Evolutionary conservation across 2,113 vertebrate genomes (phyloP), one percentile per base, ranked within the genome.

Genomic region (Motacilla alba): DNA sequence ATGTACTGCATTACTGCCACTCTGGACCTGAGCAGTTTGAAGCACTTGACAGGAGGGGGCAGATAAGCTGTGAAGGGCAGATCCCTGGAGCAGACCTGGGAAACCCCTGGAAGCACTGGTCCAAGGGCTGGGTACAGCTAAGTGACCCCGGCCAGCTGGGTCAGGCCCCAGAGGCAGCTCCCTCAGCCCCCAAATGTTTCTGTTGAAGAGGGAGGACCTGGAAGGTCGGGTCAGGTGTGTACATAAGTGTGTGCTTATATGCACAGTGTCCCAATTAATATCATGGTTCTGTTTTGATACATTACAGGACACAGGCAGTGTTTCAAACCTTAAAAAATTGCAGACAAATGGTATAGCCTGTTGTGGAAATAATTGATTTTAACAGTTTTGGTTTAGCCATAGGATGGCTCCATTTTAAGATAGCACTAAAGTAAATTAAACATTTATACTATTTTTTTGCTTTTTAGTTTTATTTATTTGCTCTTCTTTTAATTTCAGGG

Each of bases 351-450:
- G 14, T 30, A 27, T 9, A 26, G 24, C 17, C 10, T 85, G 21
- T 44, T 64, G 60, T 81, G 80, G 43, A 90, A 89, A 60, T 60
- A 49, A 77, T 58, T 90, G 17, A 60, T 97, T 80, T 31, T 60
- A 66, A 80, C 21, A 44, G 39, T 78, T 93, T 76, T 74, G 3
- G 39, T 83, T 47, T 74, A 44, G 39, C n/a, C 9, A 6, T 27
- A 43, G 55, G 33, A 39, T 53, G 75, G 78, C 56, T 96, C 66
- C 17, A 31, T 83, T 91, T 95, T 91, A 66, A 96, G 44, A 47
- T 10, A 35, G 10, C 15, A 69, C 33, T 28, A 73, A 72, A 82
- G 62, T 9, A 79, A 83, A 89, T 77, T 31, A 78, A 84, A 69
- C 17, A 47, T 72, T 73, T 76, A 77, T 76, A 47, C 10, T 19